Base-by-base conservation (phyloP, 2,888 invertebrate species). In the Caenorhabditis sp. region DNA sequence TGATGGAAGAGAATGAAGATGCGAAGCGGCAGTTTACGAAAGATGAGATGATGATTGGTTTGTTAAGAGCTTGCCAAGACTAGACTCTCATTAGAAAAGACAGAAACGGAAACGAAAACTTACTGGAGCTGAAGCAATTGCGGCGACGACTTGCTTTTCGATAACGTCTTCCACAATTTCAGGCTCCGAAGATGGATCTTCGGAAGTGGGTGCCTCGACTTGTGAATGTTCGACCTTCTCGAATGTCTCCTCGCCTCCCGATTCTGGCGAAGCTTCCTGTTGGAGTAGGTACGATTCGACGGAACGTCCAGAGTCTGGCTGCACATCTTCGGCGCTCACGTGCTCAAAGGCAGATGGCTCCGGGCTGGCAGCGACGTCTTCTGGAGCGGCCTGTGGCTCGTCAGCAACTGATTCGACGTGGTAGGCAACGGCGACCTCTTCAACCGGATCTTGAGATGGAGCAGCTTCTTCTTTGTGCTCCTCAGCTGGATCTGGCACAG, bases 161-260 rank as follows among this genome's bases (percentile, higher is more conserved):
- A 71, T 30, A 39, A 61, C 53, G 61, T 71, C 61, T 55, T 71
- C 61, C 71, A 71, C 71, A 71, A 71, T 71, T 61, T 63, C 61
- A 53, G 71, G 71, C 71, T 71, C 71, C 59, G 61, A 71, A 68
- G 58, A 30, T 48, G 27, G 45, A 15, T 65, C 59, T 68, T 68
- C 68, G 56, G 59, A 59, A 30, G 68, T 26, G 43, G 58, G 68
- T 45, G 68, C 68, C 58, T 68, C 68, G 17, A 61, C 71, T 71
- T 71, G 71, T 71, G 71, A 61, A 55, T 71, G 71, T 37, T 71
- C 71, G 71, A 71, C 71, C 55, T 71, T 71, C 39, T 71, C 71
- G 61, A 71, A 71, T 35, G 61, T 62, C 48, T 71, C 71, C 52
- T 65, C 63, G 37, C 39, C 55, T 39, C 50, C 52, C 20, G 70